A percentile compares a stretch with the other conserved stretches of the same genome.
Conservation (phyloP, 2,888 invertebrate species). For the Meganola albula region DNA sequence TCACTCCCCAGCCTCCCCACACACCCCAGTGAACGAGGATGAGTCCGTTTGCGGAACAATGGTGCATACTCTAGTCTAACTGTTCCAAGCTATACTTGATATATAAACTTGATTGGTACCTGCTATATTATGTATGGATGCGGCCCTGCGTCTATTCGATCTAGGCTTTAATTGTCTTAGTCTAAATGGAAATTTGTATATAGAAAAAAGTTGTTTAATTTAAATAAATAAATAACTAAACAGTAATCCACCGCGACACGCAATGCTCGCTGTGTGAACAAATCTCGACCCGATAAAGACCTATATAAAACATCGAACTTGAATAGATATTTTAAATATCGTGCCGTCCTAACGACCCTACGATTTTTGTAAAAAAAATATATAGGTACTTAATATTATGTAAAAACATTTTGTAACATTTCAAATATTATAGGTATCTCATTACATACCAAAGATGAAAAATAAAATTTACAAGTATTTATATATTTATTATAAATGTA, state of each 20-base stretch:
- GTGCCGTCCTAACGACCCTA: conserved; percentile 78
- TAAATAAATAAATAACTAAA: conserved; percentile 36
- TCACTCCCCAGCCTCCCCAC: conserved; percentile 24
- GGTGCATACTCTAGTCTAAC: conserved; percentile 67
- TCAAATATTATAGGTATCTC: conserved; percentile 72
- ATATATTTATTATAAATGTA: conserved; percentile 78
- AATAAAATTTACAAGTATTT: conserved; percentile 77
- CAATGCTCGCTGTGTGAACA: conserved; percentile 22
- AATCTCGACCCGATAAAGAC: conserved; percentile 56
- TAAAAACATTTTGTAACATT: conserved; percentile 75
- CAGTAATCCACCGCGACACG: conserved; percentile 47
- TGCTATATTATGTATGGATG: conserved; percentile 75
- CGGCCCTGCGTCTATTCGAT: conserved; percentile 75
- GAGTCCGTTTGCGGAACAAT: conserved; percentile 60
- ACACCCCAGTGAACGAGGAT: conserved; percentile 28
- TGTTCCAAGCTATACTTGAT: conserved; percentile 49
- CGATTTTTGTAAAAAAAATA: conserved; percentile 76
- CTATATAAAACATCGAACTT: conserved; percentile 74
- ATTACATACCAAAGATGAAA: conserved; percentile 74
- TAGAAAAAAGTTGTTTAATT: conserved; percentile 63
- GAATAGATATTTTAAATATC: conserved; percentile 70
- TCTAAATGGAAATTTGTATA: conserved; percentile 75
- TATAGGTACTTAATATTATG: conserved; percentile 63
- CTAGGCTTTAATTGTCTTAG: conserved; percentile 76
- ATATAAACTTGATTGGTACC: conserved; percentile 71